Base-by-base conservation (phyloP, 2,797 vertebrate species). In the Chiroxiphia lanceolata region DNA sequence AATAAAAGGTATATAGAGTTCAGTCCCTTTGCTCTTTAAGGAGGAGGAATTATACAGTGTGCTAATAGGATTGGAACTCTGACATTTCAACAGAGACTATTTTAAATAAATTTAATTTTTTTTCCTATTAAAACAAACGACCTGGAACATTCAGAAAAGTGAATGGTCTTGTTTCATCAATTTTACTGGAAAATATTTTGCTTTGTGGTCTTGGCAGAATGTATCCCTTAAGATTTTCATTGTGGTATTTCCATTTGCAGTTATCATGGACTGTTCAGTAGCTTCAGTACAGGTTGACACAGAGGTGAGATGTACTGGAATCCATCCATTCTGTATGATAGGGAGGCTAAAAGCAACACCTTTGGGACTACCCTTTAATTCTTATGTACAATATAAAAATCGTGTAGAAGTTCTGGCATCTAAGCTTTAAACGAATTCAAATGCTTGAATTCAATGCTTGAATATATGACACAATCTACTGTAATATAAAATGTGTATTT, bases 131-230 rank as follows among this genome's bases (percentile, higher is more conserved):
- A 85, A 95, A 87, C 29, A 93, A 95, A 71, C 91, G 56, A 95
- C 67, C 94, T 67, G 63, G 82, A 94, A 96, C 64, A 83, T 90
- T 91, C 57, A 59, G 27, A 68, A 82, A 76, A 91, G 36, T 27
- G 19, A 85, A 78, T 33, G 83, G 40, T 33, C n/a, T 86, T 87
- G 13, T 83, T 86, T 78, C 56, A 60, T 90, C 60, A 53, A 4
- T 88, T 96, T 80, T 50, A 29, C 65, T 71, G 61, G 75, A 86
- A 92, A 97, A 95, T 84, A 86, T 89, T 96, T 91, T 94, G 25
- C 45, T 95, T 92, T 84, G 44, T 83, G 29, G 64, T 69, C 44
- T 68, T 79, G 48, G 27, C 51, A 77, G 44, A 83, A 91, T 63
- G 14, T 38, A 22, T 78, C 47, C 65, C 26, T 71, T 51, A 64